Evolutionary conservation across 2,113 vertebrate genomes (phyloP).

Genomic region (Chloropsis hardwickii): DNA sequence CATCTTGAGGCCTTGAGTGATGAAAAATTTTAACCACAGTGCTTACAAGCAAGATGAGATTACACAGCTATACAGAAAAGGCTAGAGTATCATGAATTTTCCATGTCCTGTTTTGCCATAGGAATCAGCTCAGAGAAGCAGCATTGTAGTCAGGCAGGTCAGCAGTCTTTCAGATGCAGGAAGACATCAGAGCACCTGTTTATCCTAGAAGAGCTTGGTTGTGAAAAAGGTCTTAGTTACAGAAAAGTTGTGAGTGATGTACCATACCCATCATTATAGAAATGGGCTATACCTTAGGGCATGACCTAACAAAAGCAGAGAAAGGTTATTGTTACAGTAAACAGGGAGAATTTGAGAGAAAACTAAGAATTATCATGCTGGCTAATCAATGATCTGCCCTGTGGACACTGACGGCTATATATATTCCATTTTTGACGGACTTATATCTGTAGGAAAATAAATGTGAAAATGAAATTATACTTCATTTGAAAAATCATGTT

Average conservation of each 20-base stretch:
- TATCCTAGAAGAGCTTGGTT: not conserved
- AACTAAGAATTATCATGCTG: not conserved
- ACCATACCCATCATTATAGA: not conserved
- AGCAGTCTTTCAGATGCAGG: not conserved
- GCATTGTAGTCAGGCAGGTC: not conserved
- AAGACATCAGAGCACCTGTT: not conserved
- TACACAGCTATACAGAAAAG: not conserved
- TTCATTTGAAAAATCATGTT: not conserved
- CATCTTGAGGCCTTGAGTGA: not conserved
- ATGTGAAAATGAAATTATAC: not conserved
- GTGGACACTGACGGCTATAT: rapidly evolving
- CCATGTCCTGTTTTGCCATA: not conserved
- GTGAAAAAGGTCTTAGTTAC: not conserved
- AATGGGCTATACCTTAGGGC: not conserved
- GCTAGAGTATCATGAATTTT: not conserved
- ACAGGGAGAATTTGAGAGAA: not conserved
- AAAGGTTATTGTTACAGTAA: not conserved
- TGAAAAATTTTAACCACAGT: not conserved
- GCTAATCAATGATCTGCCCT: not conserved
- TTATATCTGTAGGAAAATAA: not conserved
- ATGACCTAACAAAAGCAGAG: not conserved
- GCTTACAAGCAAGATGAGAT: not conserved
- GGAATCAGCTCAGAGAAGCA: not conserved
- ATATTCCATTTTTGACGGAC: not conserved
- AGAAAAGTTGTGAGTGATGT: not conserved